phyloP scores from a whole-genome alignment of 2,888 invertebrate species.

The Ischnura elegans region DNA sequence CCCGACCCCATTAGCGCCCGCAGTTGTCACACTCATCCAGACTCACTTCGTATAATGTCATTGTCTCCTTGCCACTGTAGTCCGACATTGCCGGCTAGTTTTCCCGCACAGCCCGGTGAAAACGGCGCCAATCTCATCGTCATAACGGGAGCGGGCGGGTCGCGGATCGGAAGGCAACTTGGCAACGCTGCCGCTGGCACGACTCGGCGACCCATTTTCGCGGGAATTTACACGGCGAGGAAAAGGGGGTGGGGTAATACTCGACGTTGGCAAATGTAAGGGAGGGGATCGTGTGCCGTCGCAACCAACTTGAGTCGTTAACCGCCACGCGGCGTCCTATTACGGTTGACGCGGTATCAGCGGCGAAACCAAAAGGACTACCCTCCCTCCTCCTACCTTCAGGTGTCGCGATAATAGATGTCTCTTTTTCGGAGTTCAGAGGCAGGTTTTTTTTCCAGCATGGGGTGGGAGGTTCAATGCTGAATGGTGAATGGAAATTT shows the following conservation, averaged over 20 bases:
- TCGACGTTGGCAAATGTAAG: background rate
- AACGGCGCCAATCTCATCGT: background rate
- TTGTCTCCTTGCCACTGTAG: background rate
- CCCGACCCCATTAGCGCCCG: background rate
- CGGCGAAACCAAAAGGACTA: background rate
- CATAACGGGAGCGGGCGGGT: background rate
- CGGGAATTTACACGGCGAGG: background rate
- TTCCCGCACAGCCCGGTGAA: background rate
- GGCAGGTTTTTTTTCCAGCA: background rate
- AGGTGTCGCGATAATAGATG: background rate
- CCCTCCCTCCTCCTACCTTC: no score
- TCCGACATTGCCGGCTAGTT: no score
- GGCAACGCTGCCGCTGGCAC: conserved; percentile 40
- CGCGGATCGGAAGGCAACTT: background rate
- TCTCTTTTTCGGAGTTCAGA: background rate
- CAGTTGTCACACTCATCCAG: background rate
- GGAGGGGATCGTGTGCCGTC: background rate
- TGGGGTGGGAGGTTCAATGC: background rate
- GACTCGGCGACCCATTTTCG: conserved; percentile 25
- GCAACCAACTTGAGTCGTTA: conserved; percentile 43
- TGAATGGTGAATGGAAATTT: background rate
- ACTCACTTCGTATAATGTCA: background rate
- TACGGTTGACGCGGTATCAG: conserved; percentile 24
- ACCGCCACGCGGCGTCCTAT: conserved; percentile 24
- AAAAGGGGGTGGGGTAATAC: background rate